Base-by-base conservation (phyloP, 2,888 invertebrate species). In the Carterocephalus palaemon region DNA sequence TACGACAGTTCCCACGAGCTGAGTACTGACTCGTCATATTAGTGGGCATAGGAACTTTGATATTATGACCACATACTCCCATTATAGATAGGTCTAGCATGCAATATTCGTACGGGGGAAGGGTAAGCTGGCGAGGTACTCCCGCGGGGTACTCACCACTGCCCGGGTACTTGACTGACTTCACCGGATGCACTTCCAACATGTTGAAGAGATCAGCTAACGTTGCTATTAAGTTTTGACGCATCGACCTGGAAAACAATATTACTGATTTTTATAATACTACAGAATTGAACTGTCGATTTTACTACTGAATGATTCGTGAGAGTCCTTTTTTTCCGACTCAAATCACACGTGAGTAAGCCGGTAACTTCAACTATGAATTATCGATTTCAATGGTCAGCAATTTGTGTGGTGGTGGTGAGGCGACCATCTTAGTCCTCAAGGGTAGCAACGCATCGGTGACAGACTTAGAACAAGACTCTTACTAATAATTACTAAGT, bases 161-260 rank as follows among this genome's bases (percentile, higher is more conserved):
- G 54, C 92, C 94, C 2, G 95, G 95, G 75, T 93, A 92, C 66
- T 93, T 92, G 52, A 96, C 95, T 67, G 94, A 94, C 74, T 94
- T 93, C 24, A 93, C 94, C 10, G 96, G 96, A 79, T 96, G 95
- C 53, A 98, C 95, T 88, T 98, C 98, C 73, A 97, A 89, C 64
- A 95, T 90, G 80, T 95, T 96, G 84, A 97, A 98, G 65, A 98
- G 90, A 81, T 98, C 98, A 47, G 97, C 96, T 59, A 98, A 88
- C 87, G 98, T 93, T 46, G 95, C 95, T 62, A 96, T 90, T 73
- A 98, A 87, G 84, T 97, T 97, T 71, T 94, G 93, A 75, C 93
- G 93, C 94, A 97, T 95, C 54, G 96, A 93, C 66, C 95, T 95
- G 87, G 24, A 90, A 88, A 58, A 47, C 49, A 51, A 38, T 0